These are phyloP conservation scores for Stigmatopora nigra DNA, from an alignment of 2,113 vertebrate species.

Conservation along the genomic window DNA sequence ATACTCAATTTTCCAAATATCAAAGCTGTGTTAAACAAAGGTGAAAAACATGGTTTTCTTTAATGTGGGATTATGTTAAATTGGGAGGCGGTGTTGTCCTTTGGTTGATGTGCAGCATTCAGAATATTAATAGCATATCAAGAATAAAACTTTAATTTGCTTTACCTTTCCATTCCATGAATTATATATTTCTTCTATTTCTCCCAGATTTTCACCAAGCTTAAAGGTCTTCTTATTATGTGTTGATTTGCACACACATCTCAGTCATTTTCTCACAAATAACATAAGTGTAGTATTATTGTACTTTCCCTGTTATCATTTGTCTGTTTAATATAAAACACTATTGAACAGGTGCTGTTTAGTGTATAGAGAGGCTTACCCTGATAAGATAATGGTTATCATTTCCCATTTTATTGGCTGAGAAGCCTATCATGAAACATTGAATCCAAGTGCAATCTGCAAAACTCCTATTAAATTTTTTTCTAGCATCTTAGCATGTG, in stretches of 20 bases:
- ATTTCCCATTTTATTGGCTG: conserved; percentile 31
- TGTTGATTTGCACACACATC: conserved; percentile 27
- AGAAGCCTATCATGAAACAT: conserved; percentile 17
- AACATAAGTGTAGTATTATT: conserved; percentile 59
- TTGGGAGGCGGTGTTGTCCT: conserved; percentile 7
- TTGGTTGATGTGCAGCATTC: conserved; percentile 5
- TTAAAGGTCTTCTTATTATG: conserved; percentile 18
- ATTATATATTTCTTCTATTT: conserved; percentile 15
- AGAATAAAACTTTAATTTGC: conserved; percentile 43
- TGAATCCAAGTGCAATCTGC: conserved; percentile 20
- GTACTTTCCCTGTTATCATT: conserved; percentile 49
- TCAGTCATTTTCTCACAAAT: conserved; percentile 49
- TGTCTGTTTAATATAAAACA: conserved; percentile 44
- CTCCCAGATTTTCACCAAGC: conserved; percentile 10
- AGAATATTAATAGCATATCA: conserved; percentile 2
- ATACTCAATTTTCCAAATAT: neutral
- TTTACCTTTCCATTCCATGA: conserved; percentile 10
- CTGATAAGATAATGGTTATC: conserved; percentile 54
- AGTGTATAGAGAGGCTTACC: conserved; percentile 39
- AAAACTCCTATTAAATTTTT: conserved; percentile 18
- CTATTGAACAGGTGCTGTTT: conserved; percentile 42
- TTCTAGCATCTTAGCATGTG: conserved; percentile 11
- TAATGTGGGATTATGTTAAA: conserved; percentile 14
- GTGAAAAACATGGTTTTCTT: conserved; percentile 9
- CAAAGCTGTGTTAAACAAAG: conserved; percentile 14